Evolutionary conservation across 2,113 vertebrate species (phyloP), one percentile per base, ranked within the genome.

Genomic region (Formicarius rufipectus): DNA sequence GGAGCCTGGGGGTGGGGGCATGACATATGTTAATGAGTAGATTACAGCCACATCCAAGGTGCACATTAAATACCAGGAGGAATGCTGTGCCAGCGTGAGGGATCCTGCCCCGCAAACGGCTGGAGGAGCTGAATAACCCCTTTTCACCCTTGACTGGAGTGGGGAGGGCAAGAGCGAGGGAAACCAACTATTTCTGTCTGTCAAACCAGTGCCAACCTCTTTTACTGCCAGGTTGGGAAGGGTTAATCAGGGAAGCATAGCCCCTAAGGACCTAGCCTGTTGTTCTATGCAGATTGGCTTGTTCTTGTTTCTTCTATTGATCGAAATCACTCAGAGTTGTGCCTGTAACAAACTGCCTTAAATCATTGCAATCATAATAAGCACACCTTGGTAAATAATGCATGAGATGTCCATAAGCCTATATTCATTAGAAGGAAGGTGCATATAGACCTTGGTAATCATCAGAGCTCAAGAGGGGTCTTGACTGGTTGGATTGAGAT

Each of bases 321-420:
- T 97, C 83, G 73, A 44, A 93, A 93, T 97, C 97, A 92, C 93
- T 93, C 93, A 83, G 95, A 92, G 95, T 94, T 97, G 87, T 93
- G 93, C 87, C 87, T 86, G 79, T 88, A 94, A 97, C 95, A 97
- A 97, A 97, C 95, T 93, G 95, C 94, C 96, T 96, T 97, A 91
- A 97, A 97, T 98, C 95, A 97, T 64, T 96, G 95, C 95, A 96
- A 95, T 93, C 91, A 97, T 93, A 96, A 95, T 89, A 94, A 95
- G 93, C 82, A 42, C 96, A 94, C 94, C 93, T 96, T 89, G 94
- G 96, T 97, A 95, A 98, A 97, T 96, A 97, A 97, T 84, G 69
- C 90, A 93, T 96, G 95, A 94, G 90, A 63, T 25, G 47, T 82
- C 89, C 64, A 5, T 76, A 91, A 94, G 96, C 94, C 96, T 91